Conservation (phyloP, 2,797 vertebrate genomes). For the Scolopax bukidnonensis region DNA sequence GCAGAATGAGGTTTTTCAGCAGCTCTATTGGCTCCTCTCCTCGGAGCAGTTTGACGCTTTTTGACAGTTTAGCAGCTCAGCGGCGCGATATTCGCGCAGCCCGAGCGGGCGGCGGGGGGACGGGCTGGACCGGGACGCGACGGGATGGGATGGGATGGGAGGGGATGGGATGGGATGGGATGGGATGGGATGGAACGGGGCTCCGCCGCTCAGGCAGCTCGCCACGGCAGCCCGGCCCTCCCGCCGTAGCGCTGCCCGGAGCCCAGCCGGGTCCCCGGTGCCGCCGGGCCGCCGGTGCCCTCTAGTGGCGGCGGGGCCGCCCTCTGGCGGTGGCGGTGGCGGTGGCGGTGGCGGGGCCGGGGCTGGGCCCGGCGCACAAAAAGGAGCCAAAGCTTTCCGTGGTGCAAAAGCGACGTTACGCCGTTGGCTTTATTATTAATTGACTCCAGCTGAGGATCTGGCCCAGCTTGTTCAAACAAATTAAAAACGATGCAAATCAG, state of each 20-base stretch:
- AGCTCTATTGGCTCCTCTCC: background rate
- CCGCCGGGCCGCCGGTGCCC: background rate
- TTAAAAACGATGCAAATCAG: conserved; percentile 54
- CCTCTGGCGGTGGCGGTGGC: too few species aligned
- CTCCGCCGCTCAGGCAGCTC: background rate
- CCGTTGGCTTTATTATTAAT: background rate
- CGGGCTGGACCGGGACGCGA: background rate
- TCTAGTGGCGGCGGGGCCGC: background rate
- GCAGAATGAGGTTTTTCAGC: conserved; percentile 11
- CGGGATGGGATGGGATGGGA: too few species aligned
- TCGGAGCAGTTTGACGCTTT: background rate
- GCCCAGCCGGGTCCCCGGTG: background rate
- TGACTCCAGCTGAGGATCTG: conserved; percentile 48
- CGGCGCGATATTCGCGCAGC: background rate
- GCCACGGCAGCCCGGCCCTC: background rate
- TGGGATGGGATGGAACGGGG: background rate
- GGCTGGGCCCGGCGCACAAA: background rate
- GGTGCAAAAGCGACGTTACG: background rate
- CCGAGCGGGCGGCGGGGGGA: background rate
- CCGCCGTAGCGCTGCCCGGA: background rate
- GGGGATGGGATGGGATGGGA: too few species aligned
- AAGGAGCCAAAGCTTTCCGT: background rate
- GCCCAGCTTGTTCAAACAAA: conserved; percentile 56
- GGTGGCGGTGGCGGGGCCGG: background rate
- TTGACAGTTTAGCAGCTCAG: background rate